phyloP scores from a whole-genome alignment of 2,113 vertebrate species.

The Bos javanicus region DNA sequence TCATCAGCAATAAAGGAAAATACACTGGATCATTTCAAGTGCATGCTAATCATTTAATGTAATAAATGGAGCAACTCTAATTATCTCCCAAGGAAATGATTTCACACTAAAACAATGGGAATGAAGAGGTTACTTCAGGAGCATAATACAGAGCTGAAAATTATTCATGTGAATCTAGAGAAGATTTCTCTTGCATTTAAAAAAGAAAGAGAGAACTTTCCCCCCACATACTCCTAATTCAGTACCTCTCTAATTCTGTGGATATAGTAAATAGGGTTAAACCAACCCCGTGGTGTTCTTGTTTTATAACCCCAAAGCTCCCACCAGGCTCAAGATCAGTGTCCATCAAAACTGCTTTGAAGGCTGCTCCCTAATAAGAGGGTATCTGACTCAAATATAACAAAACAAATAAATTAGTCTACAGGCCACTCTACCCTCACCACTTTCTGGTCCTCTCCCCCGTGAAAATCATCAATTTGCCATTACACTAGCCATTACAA shows the following conservation, averaged over 20 bases:
- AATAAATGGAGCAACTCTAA: constrained; percentile 91
- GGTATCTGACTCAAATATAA: constrained; percentile 26
- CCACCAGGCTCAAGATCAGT: constrained; percentile 53
- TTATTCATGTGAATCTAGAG: constrained; percentile 79
- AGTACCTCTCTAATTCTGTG: constrained; percentile 43
- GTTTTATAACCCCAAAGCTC: constrained; percentile 64
- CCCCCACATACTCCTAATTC: not conserved
- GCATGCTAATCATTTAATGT: constrained; percentile 90
- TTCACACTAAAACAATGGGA: constrained; percentile 90
- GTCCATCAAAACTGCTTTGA: constrained; percentile 53
- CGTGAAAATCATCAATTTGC: not conserved
- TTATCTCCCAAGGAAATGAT: constrained; percentile 91
- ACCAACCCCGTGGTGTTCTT: constrained; percentile 48
- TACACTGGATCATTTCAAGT: constrained; percentile 89
- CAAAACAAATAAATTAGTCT: constrained; percentile 48
- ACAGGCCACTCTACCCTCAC: not conserved
- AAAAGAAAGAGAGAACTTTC: not conserved
- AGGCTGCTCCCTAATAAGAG: constrained; percentile 56
- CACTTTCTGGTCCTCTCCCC: not conserved
- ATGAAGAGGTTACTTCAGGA: constrained; percentile 85
- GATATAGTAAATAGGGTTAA: constrained; percentile 57
- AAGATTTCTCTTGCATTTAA: constrained; percentile 73
- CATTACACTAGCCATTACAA: not conserved
- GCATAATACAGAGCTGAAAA: constrained; percentile 82
- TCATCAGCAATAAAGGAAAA: constrained; percentile 88